These are phyloP conservation scores for Vannuccia rotundouncinata DNA, from an alignment of 2,888 invertebrate genomes.

Conservation along the genomic window DNA sequence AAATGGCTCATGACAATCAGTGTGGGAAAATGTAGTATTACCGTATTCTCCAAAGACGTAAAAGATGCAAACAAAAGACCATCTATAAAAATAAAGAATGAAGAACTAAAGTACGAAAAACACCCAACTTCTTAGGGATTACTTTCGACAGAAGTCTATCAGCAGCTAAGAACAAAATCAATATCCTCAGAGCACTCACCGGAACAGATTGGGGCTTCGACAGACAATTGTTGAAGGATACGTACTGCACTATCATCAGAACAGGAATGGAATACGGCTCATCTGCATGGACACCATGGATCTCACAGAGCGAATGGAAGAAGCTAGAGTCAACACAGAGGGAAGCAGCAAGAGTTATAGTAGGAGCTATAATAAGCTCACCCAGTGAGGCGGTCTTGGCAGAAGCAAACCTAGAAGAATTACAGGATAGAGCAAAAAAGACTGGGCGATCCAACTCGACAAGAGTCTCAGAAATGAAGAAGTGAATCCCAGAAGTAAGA, in stretches of 20 bases:
- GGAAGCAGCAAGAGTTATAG: neutral
- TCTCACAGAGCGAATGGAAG: neutral
- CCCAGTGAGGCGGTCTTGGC: too few species aligned
- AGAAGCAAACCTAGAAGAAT: too few species aligned
- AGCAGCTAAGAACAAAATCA: too few species aligned
- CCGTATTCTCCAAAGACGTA: neutral
- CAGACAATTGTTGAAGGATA: too few species aligned
- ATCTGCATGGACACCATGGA: neutral
- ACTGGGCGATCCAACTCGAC: too few species aligned
- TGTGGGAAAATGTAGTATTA: neutral
- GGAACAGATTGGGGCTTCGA: too few species aligned
- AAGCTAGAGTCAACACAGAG: neutral
- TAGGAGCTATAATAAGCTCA: neutral
- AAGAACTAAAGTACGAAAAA: neutral
- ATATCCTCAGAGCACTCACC: too few species aligned
- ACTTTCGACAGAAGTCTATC: neutral
- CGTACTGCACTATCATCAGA: too few species aligned
- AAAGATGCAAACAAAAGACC: neutral
- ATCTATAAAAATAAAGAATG: neutral
- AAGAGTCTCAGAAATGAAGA: too few species aligned
- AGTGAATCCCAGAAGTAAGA: neutral
- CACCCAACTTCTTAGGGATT: neutral
- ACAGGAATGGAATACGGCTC: neutral
- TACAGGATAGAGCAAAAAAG: too few species aligned
- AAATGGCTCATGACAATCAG: neutral